phyloP scores from a whole-genome alignment of 2,113 vertebrate genomes.

The Andinoacara biseriatus region DNA sequence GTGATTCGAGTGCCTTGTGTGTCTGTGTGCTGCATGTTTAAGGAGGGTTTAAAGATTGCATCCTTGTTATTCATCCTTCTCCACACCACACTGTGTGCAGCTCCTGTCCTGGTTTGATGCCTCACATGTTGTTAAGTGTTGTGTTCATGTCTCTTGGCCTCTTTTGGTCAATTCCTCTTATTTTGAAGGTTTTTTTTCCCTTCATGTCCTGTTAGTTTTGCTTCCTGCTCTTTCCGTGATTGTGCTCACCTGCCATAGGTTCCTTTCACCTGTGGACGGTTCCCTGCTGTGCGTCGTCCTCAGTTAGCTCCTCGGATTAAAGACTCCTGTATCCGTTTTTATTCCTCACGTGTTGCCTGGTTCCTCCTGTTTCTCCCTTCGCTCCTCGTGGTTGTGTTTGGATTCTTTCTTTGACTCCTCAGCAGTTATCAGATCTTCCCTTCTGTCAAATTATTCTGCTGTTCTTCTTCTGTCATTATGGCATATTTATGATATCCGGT shows the following conservation, averaged over 20 bases:
- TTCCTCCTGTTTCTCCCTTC: no score
- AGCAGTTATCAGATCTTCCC: not conserved
- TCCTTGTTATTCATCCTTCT: conserved; percentile 8
- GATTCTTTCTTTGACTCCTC: not conserved
- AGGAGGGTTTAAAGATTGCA: not conserved
- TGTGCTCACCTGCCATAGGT: not conserved
- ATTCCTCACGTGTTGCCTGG: no score
- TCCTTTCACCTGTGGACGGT: no score
- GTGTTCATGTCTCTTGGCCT: not conserved
- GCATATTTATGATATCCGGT: not conserved
- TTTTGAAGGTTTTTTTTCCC: not conserved
- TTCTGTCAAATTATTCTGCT: not conserved
- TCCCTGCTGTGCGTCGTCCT: no score
- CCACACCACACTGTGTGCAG: not conserved
- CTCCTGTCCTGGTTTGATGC: not conserved
- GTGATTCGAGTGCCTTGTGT: not conserved
- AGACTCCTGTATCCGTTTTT: not conserved
- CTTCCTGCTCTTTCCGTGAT: not conserved
- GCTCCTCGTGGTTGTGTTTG: not conserved
- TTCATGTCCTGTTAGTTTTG: not conserved
- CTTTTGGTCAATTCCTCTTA: not conserved
- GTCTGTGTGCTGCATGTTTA: not conserved
- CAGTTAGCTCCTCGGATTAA: no score
- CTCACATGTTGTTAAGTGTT: not conserved
- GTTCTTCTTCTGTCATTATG: not conserved